Evolutionary conservation across 2,888 invertebrate genomes (phyloP), one percentile per base, ranked within the genome.

Genomic region (Arenicola marina): DNA sequence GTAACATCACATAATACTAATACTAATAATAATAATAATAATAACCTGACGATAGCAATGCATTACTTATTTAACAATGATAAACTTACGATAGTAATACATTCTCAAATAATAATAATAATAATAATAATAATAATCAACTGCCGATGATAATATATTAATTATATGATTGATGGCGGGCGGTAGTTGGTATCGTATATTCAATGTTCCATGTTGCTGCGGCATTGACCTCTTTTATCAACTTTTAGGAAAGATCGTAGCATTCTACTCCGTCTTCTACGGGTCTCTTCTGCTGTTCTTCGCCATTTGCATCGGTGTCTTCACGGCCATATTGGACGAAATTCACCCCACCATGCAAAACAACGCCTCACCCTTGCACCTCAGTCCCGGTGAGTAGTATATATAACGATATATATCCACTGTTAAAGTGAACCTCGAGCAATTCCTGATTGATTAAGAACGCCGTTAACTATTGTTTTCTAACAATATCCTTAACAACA

Each of bases 211-310:
- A 38, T 38, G n/a, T n/a, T n/a, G n/a, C n/a, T n/a, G n/a, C n/a
- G n/a, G n/a, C n/a, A n/a, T n/a, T n/a, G n/a, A n/a, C n/a, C n/a
- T n/a, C n/a, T n/a, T n/a, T n/a, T n/a, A n/a, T n/a, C n/a, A n/a
- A n/a, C n/a, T 57, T 62, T 31, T 61, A 67, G 80, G 90, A 74
- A 95, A 95, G 87, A 96, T 98, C 85, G 87, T 93, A 75, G 86
- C 95, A 73, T 98, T 98, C 88, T 98, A 98, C 87, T 85, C 95
- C 75, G 89, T 96, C 84, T 98, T 97, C 88, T 98, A 97, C 87
- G 88, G 91, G 72, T 89, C 89, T 76, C 88, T 98, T 84, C 89
- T 91, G 79, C 94, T 92, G 60, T 97, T 96, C 89, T 98, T 97
- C 87, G 90, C 93, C 71, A 92, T 92, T 69, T 90, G 96, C 89